phyloP scores from a whole-genome alignment of 2,113 vertebrate species.

The Sylvietta virens region DNA sequence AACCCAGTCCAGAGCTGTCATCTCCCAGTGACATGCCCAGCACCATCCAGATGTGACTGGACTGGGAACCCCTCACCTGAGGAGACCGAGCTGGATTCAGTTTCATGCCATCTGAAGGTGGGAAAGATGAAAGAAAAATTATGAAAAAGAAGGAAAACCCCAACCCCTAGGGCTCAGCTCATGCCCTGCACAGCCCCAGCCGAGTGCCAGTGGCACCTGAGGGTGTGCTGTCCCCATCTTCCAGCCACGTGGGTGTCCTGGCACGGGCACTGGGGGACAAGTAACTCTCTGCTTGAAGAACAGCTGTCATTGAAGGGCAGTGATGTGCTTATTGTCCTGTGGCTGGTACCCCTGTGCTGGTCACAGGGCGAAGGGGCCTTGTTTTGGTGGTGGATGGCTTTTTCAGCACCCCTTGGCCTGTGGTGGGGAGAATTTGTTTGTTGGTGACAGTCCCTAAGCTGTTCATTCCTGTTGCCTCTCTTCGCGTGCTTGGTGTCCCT shows the following conservation, averaged over 20 bases:
- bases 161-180: background rate
- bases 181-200: fast-evolving
- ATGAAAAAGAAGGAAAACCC: background rate
- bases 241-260: background rate
- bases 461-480: background rate
- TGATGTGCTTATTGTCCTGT: background rate
- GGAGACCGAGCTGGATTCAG: fast-evolving
- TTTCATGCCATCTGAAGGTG: background rate
- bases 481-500: background rate
- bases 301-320: fast-evolving
- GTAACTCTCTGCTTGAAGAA: background rate
- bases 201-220: background rate
- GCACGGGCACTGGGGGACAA: fast-evolving
- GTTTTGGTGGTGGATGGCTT: background rate
- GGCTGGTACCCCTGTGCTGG: background rate
- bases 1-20: background rate
- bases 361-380: background rate
- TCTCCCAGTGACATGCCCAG: background rate
- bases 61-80: background rate
- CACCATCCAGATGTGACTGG: fast-evolving
- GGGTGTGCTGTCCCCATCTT: background rate
- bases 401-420: background rate
- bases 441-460: background rate
- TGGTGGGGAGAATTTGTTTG: fast-evolving
- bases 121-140: background rate